Base-by-base conservation (phyloP, 2,797 vertebrate genomes). In the Molossus alvarezi region DNA sequence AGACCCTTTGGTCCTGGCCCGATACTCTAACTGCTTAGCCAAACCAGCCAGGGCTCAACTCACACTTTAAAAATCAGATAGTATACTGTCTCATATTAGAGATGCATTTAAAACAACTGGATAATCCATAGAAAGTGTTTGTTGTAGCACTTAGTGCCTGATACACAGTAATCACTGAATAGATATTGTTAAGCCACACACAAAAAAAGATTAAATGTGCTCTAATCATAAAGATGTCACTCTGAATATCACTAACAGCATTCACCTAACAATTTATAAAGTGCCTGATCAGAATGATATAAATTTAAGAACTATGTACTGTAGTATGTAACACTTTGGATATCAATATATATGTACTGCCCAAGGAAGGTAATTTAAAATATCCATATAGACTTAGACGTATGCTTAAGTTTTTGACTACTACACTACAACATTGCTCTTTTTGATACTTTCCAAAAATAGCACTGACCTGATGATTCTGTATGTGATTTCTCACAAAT, bases 181-280 rank as follows among this genome's bases (percentile, higher is more conserved):
- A 92, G 29, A 72, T 87, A 53, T 45, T 75, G 82, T 71, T 75
- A 73, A 91, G n/a, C 45, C 33, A 87, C 62, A 92, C 13, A 93
- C 20, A 92, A 13, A 82, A 57, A 92, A 81, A 88, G 55, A 87
- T 15, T 90, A 90, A 95, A 81, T 62, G 29, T 55, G 45, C 58
- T 91, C 18, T 69, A 88, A 90, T 72, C 55, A 93, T 64, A 64
- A 94, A 62, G 41, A 48, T 79, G 9, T 57, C 67, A 75, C 48
- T 82, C 60, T 84, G 69, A n/a, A 0, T 23, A 88, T 81, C 82
- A 95, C 53, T 29, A 94, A 97, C 58, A 95, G 75, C 58, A 71
- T 51, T 62, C 75, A 95, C 0, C 55, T 55, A 96, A 97, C 57
- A 90, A 88, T 93, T 84, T 94, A 97, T 93, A 96, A 97, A 98